A percentile compares a stretch with the other conserved stretches of the same genome.
Evolutionary conservation across 2,888 invertebrate genomes (phyloP).

Genomic region (Aproaerema taeniolella): DNA sequence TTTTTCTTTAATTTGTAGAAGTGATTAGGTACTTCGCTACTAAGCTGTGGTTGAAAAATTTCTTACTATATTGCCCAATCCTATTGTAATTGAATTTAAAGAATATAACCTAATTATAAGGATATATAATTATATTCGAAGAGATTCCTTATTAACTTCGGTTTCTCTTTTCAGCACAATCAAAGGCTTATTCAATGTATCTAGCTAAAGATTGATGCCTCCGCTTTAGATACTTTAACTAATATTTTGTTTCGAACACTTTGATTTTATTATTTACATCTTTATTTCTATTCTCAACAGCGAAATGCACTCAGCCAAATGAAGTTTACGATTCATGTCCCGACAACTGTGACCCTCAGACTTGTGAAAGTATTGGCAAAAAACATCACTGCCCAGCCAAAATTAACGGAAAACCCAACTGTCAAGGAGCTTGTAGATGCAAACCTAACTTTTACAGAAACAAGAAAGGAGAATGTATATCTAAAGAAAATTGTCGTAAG

Average conservation of each 20-base stretch:
- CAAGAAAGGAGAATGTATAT: slow-evolving; percentile 7
- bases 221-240: too few species aligned
- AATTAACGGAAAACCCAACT: not conserved
- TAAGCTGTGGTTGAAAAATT: too few species aligned
- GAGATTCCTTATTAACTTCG: not conserved
- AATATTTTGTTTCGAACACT: too few species aligned
- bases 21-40: too few species aligned
- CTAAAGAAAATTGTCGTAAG: slow-evolving; percentile 12
- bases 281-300: too few species aligned
- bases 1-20: too few species aligned
- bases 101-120: too few species aligned
- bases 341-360: not conserved
- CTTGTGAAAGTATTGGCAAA: not conserved
- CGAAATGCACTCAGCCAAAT: not conserved
- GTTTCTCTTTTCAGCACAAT: not conserved
- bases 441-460: not conserved
- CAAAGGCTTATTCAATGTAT: too few species aligned
- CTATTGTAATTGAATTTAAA: too few species aligned
- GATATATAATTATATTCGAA: slow-evolving; percentile 7
- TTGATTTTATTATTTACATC: too few species aligned
- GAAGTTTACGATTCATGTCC: not conserved
- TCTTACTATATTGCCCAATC: too few species aligned
- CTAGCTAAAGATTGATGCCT: too few species aligned
- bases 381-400: not conserved
- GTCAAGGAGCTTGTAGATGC: not conserved